Percentiles rank a stretch among this genome's conserved stretches.
Evolutionary conservation across 2,888 invertebrate genomes (phyloP).

Genomic region (Heliconius hortense): DNA sequence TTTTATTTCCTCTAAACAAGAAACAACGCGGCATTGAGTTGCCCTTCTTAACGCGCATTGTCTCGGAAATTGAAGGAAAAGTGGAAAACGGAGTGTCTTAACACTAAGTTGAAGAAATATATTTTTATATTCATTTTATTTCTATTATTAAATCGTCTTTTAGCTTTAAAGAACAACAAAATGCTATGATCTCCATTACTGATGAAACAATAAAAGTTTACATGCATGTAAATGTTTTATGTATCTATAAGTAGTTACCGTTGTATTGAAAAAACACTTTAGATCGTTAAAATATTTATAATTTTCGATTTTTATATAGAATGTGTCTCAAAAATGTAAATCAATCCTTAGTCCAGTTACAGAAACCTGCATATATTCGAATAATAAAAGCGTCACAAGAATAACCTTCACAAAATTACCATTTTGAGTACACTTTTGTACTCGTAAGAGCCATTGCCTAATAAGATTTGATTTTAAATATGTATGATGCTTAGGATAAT

Average conservation of each 20-base stretch:
- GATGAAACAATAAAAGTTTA: not conserved
- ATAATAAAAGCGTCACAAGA: constrained; percentile 9
- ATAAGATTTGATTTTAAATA: not conserved
- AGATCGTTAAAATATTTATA: constrained; percentile 4
- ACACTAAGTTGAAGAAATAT: not conserved
- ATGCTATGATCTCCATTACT: too few relatives aligned
- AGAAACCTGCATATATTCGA: constrained; percentile 21
- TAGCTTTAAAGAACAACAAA: too few relatives aligned
- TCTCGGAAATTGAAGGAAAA: not conserved
- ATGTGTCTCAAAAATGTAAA: not conserved
- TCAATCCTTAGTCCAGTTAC: constrained; percentile 9
- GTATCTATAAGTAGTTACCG: too few relatives aligned
- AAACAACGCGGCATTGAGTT: not conserved
- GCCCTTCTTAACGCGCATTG: not conserved
- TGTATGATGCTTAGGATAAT: not conserved
- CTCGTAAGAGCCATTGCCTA: not conserved
- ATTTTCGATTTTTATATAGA: not conserved
- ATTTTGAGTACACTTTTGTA: constrained; percentile 1
- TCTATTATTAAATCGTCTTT: too few relatives aligned
- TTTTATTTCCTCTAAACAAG: not conserved
- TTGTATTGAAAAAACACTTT: not conserved
- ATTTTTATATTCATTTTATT: too few relatives aligned
- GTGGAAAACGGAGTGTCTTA: not conserved
- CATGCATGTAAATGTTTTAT: not conserved
- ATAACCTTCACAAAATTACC: not conserved